These are phyloP conservation scores for Scaptomyza hsui DNA, from an alignment of 1,140 invertebrate species.

Conservation along the genomic window DNA sequence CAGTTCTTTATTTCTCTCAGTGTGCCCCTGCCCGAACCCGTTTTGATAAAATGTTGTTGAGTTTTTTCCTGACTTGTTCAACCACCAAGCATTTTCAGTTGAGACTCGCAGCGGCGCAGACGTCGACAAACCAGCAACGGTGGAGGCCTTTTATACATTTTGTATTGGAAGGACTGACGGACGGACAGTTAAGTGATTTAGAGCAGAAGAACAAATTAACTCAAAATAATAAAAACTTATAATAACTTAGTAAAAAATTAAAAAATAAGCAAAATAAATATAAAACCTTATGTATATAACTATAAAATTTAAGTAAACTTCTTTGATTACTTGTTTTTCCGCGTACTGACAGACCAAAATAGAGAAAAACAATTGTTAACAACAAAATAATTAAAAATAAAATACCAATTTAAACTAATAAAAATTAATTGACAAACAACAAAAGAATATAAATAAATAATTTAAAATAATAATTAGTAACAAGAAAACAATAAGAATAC, in stretches of 20 bases:
- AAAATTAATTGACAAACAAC: not conserved
- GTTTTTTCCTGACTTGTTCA: conserved; percentile 62
- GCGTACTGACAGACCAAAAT: no score
- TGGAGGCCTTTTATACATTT: conserved; percentile 24
- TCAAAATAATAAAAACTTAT: conserved; percentile 7
- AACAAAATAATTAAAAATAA: not conserved
- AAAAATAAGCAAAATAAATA: not conserved
- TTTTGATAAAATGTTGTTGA: conserved; percentile 61
- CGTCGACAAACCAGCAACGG: conserved; percentile 40
- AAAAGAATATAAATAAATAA: not conserved
- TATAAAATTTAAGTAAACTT: not conserved
- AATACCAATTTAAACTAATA: not conserved
- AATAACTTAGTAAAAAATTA: conserved; percentile 1
- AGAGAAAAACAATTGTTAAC: not conserved
- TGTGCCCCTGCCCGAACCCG: conserved; percentile 31
- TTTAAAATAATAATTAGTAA: not conserved
- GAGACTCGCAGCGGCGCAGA: conserved; percentile 63
- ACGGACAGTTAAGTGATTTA: not conserved
- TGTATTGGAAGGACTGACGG: conserved; percentile 10
- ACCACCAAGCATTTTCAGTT: conserved; percentile 73
- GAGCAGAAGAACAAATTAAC: not conserved
- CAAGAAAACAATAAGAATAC: not conserved
- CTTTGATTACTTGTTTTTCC: no score
- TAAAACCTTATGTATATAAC: not conserved
- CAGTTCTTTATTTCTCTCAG: conserved; percentile 6